phyloP scores from a whole-genome alignment of 2,888 invertebrate species.

The Latheticus oryzae region DNA sequence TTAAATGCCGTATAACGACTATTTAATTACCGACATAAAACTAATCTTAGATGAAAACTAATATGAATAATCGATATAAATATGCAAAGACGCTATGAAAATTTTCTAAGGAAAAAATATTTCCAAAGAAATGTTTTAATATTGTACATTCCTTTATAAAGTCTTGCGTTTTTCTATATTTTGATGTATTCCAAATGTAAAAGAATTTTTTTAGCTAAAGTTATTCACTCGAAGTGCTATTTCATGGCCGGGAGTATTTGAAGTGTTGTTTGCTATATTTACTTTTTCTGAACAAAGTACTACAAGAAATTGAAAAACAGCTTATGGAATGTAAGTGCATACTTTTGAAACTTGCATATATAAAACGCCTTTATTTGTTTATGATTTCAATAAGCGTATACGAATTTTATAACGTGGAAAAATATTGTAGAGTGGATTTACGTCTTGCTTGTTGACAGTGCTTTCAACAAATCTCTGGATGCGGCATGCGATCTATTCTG shows the following conservation, averaged over 20 bases:
- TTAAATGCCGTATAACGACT: constrained; percentile 34
- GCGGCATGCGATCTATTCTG: constrained; percentile 20
- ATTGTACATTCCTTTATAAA: too few species aligned
- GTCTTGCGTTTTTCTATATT: too few species aligned
- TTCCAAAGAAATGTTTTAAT: too few species aligned
- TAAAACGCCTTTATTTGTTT: constrained; percentile 36
- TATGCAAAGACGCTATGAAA: too few species aligned
- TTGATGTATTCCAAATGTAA: too few species aligned
- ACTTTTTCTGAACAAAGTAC: constrained; percentile 5
- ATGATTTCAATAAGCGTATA: constrained; percentile 39
- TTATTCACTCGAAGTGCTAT: too few species aligned
- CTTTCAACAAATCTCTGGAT: constrained; percentile 33
- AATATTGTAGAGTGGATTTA: constrained; percentile 34
- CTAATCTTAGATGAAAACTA: constrained; percentile 18
- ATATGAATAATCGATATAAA: constrained; percentile 10
- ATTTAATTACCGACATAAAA: constrained; percentile 37
- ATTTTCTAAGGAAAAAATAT: too few species aligned
- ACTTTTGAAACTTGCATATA: constrained; percentile 14
- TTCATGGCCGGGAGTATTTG: too few species aligned
- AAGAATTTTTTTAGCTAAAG: too few species aligned
- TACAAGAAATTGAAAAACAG: constrained; percentile 26
- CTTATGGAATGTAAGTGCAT: constrained; percentile 32
- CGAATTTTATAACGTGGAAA: constrained; percentile 38
- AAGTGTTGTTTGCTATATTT: constrained; percentile 10
- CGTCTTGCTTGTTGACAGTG: constrained; percentile 35